Evolutionary conservation across 2,888 invertebrate genomes (phyloP), one percentile per base, ranked within the genome.

Genomic region (Abscondita cerata): DNA sequence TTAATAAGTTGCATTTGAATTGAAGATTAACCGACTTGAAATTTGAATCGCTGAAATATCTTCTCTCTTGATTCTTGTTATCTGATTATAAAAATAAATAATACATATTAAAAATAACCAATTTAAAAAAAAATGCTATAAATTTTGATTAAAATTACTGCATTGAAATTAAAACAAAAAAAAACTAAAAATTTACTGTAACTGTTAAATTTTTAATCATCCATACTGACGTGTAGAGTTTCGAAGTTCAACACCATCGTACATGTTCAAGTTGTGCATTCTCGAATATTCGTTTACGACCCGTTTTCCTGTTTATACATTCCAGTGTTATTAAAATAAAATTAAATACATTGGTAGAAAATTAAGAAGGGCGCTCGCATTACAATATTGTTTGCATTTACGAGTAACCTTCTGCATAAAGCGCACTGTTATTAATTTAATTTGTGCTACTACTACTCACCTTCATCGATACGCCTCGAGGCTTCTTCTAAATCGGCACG

Each of bases 141-240:
- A 40, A 52, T 36, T 25, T 50, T 31, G 11, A 62, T 40, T 62
- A 6, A 25, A 25, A 6, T 25, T 2, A 25, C 25, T 25, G 25
- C 6, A 57, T 52, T 25, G n/a, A 33, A 15, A 20, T 52, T 44
- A 18, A 51, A n/a, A 46, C 15, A 52, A 12, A 19, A 53, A 54
- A 54, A 8, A 50, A 50, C 41, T 3, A 44, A 20, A 56, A 15
- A 44, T 19, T 55, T 46, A 55, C 48, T 44, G 33, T 53, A 44
- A 62, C 70, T 69, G 66, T 73, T 79, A 79, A 76, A 75, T 76
- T 78, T 80, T 81, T 88, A 87, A 89, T 89, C 88, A 89, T 88
- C 89, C 89, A 86, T 89, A 90, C 87, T 89, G 89, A 84, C 90
- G 87, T 79, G 89, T 89, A 76, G 89, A 87, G 82, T 88, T 88